Base-by-base conservation (phyloP, 2,113 vertebrate species). In the Triplophysa tibetana region DNA sequence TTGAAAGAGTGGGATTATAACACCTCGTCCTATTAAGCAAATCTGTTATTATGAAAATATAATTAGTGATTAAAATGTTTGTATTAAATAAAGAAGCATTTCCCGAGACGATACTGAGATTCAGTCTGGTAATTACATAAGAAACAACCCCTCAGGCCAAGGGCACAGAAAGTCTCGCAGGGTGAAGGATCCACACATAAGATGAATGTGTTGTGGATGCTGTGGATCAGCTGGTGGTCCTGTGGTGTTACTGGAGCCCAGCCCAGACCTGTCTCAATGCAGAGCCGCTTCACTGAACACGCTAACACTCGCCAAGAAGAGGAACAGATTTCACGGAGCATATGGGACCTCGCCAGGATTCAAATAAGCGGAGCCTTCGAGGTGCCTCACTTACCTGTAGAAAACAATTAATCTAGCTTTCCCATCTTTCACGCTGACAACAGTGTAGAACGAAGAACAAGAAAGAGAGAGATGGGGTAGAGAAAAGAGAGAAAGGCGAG, bases 381-480 rank as follows among this genome's bases (percentile, higher is more conserved):
- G 81, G 80, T 84, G 86, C 82, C 83, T 85, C 86, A 60, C 88
- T 84, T 82, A 88, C 84, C 86, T 87, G 87, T 86, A 85, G 87
- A 91, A 87, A 88, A 89, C 88, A 88, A 90, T 92, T 88, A 85
- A 90, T 90, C 88, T 87, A 87, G 68, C 48, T 21, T 86, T 89
- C 88, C 80, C 83, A 88, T 85, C 77, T 79, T 80, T 79, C 79
- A 83, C 67, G 56, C 66, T 77, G 82, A 88, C 85, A 83, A 83
- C 38, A 83, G 45, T 48, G 83, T 80, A 76, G 23, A 29, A 63
- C 23, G 11, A 56, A 16, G 19, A 8, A 63, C 14, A 63, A 63
- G 10, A 63, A 12, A 61, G 23, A 79, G 77, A 70, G 21, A 56
- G 43, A 48, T 3, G 12, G 56, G 66, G 38, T 50, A 45, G 24